A percentile compares a stretch with the other conserved stretches of the same genome.
phyloP scores from a whole-genome alignment of 37 sponge, comb jelly and placozoan genomes.

The Oscarella lobularis region DNA sequence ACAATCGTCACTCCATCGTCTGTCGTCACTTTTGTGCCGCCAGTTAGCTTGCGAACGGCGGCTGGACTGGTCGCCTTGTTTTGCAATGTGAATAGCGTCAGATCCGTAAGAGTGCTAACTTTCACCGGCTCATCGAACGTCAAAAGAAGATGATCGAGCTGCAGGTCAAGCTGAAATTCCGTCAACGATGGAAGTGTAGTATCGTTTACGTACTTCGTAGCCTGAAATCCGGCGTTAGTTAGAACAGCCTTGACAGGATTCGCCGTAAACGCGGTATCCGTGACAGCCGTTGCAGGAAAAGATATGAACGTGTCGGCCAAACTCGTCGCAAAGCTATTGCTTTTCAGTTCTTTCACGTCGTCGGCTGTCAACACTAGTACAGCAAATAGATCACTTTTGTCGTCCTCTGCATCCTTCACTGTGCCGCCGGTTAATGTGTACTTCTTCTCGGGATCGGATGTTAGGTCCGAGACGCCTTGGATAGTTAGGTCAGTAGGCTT shows the following conservation, averaged over 20 bases:
- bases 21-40: slow-evolving; percentile 36
- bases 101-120: slow-evolving; percentile 38
- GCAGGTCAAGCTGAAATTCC: slow-evolving; percentile 24
- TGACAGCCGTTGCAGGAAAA: slow-evolving; percentile 26
- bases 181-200: slow-evolving; percentile 26
- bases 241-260: slow-evolving; percentile 22
- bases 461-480: background rate
- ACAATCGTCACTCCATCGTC: slow-evolving; percentile 40
- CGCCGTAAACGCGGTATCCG: slow-evolving; percentile 34
- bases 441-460: background rate
- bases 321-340: slow-evolving; percentile 21
- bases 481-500: background rate
- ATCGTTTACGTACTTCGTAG: slow-evolving; percentile 29
- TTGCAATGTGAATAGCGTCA: slow-evolving; percentile 40
- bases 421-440: slow-evolving; percentile 47
- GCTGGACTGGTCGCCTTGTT: background rate
- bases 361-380: background rate
- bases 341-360: background rate
- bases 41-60: slow-evolving; percentile 14
- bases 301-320: slow-evolving; percentile 32
- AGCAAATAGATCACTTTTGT: slow-evolving; percentile 21
- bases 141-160: slow-evolving; percentile 22
- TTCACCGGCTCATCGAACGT: slow-evolving; percentile 71
- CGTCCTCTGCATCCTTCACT: slow-evolving; percentile 16
- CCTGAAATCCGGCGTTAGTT: slow-evolving; percentile 28